Conservation (phyloP, 2,113 vertebrate genomes). For the Tachycineta bicolor region DNA sequence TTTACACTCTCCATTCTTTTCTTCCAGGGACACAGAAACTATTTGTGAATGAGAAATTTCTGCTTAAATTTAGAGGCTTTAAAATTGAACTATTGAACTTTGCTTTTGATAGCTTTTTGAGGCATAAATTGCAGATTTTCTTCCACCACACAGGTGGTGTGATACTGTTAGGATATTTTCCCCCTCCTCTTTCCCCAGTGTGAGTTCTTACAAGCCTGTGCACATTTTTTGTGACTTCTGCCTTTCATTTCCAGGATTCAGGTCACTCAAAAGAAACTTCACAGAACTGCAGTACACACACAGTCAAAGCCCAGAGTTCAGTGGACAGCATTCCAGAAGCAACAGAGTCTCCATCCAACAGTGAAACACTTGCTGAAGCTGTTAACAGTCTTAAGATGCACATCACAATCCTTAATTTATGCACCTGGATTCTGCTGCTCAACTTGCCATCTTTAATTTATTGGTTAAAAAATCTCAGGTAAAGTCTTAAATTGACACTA, state of each 20-base stretch:
- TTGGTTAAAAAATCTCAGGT: conserved; percentile 94
- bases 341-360: neutral
- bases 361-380: conserved; percentile 68
- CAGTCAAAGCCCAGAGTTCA: neutral
- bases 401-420: conserved; percentile 79
- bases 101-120: neutral
- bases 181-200: neutral
- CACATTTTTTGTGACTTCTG: neutral
- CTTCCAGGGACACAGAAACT: neutral
- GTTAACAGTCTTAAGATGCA: conserved; percentile 87
- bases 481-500: neutral
- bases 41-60: neutral
- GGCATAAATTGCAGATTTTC: neutral
- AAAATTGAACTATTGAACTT: neutral
- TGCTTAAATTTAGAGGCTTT: neutral
- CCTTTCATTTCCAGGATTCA: conserved; percentile 52
- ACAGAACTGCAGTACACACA: neutral
- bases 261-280: conserved; percentile 54
- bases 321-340: neutral
- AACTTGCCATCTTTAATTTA: conserved; percentile 87
- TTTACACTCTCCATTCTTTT: neutral
- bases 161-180: neutral
- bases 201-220: neutral
- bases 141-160: too few species aligned
- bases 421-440: conserved; percentile 84